Conservation (phyloP, 2,888 invertebrate species). For the Phaonia tiefii region DNA sequence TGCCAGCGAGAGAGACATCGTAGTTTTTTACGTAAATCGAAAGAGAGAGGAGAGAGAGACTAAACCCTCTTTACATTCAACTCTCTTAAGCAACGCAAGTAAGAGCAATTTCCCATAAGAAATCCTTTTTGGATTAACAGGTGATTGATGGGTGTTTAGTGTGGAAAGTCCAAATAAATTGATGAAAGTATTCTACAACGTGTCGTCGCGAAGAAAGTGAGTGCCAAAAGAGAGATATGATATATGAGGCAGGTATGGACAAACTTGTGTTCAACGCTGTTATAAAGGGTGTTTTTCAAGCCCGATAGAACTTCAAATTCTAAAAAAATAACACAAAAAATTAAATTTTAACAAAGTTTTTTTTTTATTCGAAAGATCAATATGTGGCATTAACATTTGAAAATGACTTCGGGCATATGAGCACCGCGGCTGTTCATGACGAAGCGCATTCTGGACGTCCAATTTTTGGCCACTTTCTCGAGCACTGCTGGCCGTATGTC, state of each 20-base stretch:
- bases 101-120: neutral
- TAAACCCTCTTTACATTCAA: neutral
- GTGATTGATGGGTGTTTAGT: conserved; percentile 51
- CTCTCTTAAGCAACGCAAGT: conserved; percentile 42
- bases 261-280: no score
- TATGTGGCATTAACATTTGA: no score
- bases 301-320: no score
- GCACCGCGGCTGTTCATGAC: no score
- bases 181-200: neutral
- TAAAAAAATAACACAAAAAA: no score
- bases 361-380: no score
- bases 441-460: no score
- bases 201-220: neutral
- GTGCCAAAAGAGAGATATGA: neutral
- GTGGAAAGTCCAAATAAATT: neutral
- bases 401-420: no score
- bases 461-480: no score
- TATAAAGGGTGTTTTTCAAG: no score
- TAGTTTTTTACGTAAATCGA: conserved; percentile 29
- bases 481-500: no score
- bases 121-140: conserved; percentile 64
- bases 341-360: no score
- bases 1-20: neutral
- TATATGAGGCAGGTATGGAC: neutral
- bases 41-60: conserved; percentile 18